Evolutionary conservation across 2,797 vertebrate species (phyloP), one percentile per base, ranked within the genome.

Genomic region (Valencia hispanica): DNA sequence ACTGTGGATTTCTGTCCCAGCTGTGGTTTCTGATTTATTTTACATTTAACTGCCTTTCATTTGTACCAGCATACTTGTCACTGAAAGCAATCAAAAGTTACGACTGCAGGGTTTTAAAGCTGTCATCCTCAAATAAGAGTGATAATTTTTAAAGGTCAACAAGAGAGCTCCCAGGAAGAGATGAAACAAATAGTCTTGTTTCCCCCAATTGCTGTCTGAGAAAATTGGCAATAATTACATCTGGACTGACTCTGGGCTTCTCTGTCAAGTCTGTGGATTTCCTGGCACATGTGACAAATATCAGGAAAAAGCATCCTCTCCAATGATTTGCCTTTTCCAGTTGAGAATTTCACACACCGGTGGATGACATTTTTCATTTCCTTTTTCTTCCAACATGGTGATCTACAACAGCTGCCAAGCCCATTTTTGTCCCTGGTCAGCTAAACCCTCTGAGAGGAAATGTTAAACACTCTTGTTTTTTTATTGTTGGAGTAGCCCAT

Each of bases 151-250:
- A 85, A 86, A 89, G 87, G 90, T 91, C 89, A 89, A 75, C 53
- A 48, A 69, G 85, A 81, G 79, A 69, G 81, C 68, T 17, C 48
- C 61, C 68, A 78, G 74, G 84, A 82, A 79, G 30, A 43, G 78
- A 77, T 79, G 59, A 82, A 78, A 86, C 80, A 79, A 85, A 87
- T 66, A 68, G 74, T 48, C 68, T 75, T 72, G 83, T 79, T 81
- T 85, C 81, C 61, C 47, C 63, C 57, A 59, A 86, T 87, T 82
- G 77, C 76, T 76, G 68, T 68, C 70, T 74, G 85, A 80, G 79
- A 80, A 81, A 88, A 91, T 79, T 84, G 87, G 70, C 81, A 72
- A 73, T 82, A 90, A 85, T 91, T 90, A 86, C 79, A 82, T 81
- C 74, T 22, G 5, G 34, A 79, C 70, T 74, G 81, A 85, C 79